These are phyloP conservation scores for Spondyliosoma cantharus DNA, from an alignment of 2,797 vertebrate genomes.

Conservation along the genomic window DNA sequence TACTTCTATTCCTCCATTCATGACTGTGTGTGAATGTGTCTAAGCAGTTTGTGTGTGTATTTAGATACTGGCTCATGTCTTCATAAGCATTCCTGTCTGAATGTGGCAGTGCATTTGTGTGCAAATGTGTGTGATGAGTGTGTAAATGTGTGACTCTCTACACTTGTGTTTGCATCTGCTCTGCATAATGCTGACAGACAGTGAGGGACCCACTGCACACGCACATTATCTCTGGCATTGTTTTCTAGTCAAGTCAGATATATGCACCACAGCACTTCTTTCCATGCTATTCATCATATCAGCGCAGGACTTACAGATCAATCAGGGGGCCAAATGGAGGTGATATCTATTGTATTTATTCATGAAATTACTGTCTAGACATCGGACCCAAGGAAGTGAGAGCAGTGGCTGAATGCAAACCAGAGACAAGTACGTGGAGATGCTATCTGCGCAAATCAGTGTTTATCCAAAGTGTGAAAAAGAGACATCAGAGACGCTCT, in stretches of 20 bases:
- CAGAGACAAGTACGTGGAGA: constrained; percentile 12
- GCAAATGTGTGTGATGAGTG: not conserved
- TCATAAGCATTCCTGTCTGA: constrained; percentile 15
- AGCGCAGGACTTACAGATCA: constrained; percentile 55
- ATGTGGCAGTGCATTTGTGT: constrained; percentile 17
- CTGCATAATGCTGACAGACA: constrained; percentile 63
- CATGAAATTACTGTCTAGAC: constrained; percentile 66
- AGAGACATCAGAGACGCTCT: not conserved
- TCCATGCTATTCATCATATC: constrained; percentile 56
- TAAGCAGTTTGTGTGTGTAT: constrained; percentile 23
- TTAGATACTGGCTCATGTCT: constrained; percentile 19
- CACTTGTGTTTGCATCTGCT: constrained; percentile 43
- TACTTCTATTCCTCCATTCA: constrained; percentile 33
- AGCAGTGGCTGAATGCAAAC: constrained; percentile 56
- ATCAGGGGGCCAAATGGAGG: constrained; percentile 53
- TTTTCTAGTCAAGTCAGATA: constrained; percentile 51
- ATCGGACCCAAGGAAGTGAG: constrained; percentile 29
- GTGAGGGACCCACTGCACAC: constrained; percentile 2
- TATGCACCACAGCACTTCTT: constrained; percentile 27
- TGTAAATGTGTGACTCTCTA: constrained; percentile 4
- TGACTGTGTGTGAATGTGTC: constrained; percentile 8
- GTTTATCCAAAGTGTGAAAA: constrained; percentile 17
- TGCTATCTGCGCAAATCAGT: not conserved
- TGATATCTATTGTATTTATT: constrained; percentile 66
- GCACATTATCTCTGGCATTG: constrained; percentile 30